Percentiles rank a stretch among this genome's conserved stretches.
Conservation (phyloP, 2,888 invertebrate genomes). For the Amblyteles armatorius region DNA sequence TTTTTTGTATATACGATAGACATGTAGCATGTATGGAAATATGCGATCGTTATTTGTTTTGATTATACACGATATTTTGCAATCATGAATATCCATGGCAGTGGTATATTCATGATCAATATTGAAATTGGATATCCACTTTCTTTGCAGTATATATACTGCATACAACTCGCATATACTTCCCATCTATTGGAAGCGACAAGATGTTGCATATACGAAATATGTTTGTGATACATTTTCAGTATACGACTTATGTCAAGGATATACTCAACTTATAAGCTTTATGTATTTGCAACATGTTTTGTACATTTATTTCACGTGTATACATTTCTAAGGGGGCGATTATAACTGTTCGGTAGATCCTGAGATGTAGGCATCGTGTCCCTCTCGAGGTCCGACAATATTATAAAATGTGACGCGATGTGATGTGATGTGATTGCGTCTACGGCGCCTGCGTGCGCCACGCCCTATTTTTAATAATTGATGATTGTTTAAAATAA, state of each 20-base stretch:
- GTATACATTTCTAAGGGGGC: no score
- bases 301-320: no score
- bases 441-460: no score
- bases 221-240: background rate
- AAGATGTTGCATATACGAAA: background rate
- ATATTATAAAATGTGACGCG: no score
- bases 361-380: no score
- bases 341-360: no score
- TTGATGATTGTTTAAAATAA: no score
- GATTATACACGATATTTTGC: background rate
- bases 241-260: background rate
- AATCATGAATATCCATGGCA: background rate
- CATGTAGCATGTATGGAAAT: background rate
- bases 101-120: background rate
- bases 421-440: no score
- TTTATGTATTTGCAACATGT: background rate
- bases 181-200: background rate
- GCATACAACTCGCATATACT: background rate
- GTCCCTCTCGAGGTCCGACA: no score
- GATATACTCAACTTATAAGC: background rate
- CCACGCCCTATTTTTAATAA: no score
- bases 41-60: background rate
- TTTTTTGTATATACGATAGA: background rate
- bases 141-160: background rate
- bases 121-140: background rate